Percentiles rank a stretch among this genome's conserved stretches.
phyloP scores from a whole-genome alignment of 1,140 invertebrate species.

The Druon quercuslanigerum region DNA sequence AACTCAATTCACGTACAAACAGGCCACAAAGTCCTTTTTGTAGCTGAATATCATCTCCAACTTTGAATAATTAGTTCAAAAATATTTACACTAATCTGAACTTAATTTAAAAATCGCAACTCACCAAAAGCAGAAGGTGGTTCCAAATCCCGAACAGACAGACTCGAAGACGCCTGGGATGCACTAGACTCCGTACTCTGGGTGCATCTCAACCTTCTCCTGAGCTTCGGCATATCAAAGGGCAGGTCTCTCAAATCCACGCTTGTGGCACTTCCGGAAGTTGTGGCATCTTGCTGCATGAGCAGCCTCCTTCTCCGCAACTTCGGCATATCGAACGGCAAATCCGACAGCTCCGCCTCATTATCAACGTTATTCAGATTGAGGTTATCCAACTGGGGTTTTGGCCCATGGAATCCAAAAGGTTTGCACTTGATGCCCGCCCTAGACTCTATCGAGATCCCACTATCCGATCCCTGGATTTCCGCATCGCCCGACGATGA shows the following conservation, averaged over 20 bases:
- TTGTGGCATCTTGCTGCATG: constrained; percentile 78
- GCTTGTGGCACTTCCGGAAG: constrained; percentile 83
- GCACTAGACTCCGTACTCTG: constrained; percentile 80
- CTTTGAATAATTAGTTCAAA: too few species aligned
- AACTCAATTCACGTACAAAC: too few species aligned
- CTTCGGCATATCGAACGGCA: constrained; percentile 95
- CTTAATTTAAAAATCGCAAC: constrained; percentile 6
- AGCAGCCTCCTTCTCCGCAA: constrained; percentile 81
- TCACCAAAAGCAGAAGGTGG: constrained; percentile 72
- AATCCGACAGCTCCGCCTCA: constrained; percentile 81
- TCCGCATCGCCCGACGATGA: constrained; percentile 81
- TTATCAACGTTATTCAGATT: constrained; percentile 74
- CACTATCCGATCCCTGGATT: constrained; percentile 89
- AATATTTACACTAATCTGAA: too few species aligned
- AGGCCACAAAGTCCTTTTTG: too few species aligned
- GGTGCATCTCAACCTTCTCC: constrained; percentile 80
- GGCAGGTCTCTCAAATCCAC: constrained; percentile 87
- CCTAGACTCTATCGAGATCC: constrained; percentile 88
- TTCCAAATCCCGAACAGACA: constrained; percentile 84
- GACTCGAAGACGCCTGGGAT: constrained; percentile 86
- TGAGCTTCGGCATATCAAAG: constrained; percentile 92
- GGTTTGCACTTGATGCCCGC: constrained; percentile 82
- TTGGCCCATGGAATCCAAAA: constrained; percentile 77
- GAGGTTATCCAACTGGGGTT: constrained; percentile 71
- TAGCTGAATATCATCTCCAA: too few species aligned